Evolutionary conservation across 2,113 vertebrate genomes (phyloP), one percentile per base, ranked within the genome.

Genomic region (Neopipo cinnamomea): DNA sequence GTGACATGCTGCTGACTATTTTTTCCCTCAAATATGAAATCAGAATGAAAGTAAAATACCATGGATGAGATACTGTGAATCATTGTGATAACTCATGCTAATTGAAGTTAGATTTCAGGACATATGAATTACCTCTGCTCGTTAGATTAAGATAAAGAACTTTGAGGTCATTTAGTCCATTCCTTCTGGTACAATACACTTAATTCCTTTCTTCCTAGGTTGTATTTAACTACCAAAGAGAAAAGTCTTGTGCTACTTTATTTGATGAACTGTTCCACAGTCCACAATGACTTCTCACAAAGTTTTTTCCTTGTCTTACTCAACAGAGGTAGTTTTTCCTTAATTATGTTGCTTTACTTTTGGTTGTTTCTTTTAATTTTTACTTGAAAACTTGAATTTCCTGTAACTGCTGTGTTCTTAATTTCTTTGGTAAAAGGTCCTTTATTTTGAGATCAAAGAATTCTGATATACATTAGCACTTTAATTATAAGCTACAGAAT

Each of bases 401-500:
- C 58, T 87, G 58, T 79, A 72, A 74, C 86, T 78, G 39, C 55
- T 85, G 30, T 68, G 31, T 73, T 94, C 76, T 58, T 95, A 84
- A 81, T 94, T 95, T 96, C 72, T 86, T 73, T 89, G 59, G 68
- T 76, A 50, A 93, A 93, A 78, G 37, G 59, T 72, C 62, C 63
- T 95, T 96, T 95, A 73, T 95, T 97, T 93, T 90, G 58, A 93
- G 75, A 96, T 97, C 91, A 97, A 91, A 95, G 93, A 39, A 90
- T 94, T 92, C 72, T 84, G 73, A 83, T 97, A 74, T 61, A 90
- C 15, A 77, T 77, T 73, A 91, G 44, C 77, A 74, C 58, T 65
- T 53, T 88, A 82, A 89, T 91, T 49, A 85, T 78, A 93, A 75
- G 78, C 77, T 71, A 14, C 30, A 73, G 59, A 77, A 53, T 87